phyloP scores from a whole-genome alignment of 2,113 vertebrate genomes.

The Mesembrinibis cayennensis region DNA sequence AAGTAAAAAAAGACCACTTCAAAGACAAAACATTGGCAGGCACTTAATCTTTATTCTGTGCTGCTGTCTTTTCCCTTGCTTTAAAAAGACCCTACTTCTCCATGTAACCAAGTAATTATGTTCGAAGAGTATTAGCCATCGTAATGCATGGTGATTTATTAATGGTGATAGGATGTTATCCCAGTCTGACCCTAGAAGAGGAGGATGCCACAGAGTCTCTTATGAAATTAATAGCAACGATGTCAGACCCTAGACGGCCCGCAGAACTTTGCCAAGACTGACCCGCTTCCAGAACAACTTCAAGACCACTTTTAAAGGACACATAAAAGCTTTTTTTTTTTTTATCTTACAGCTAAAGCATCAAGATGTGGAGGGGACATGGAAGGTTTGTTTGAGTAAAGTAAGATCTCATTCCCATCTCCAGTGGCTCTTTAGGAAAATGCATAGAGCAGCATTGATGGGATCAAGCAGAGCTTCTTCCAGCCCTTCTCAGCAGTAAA shows the following conservation, averaged over 20 bases:
- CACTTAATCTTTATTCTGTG: neutral
- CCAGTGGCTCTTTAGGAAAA: neutral
- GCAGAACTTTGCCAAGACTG: neutral
- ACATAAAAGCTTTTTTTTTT: neutral
- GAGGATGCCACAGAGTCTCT: neutral
- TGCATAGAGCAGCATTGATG: neutral
- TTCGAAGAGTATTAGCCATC: neutral
- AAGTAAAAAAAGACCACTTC: neutral
- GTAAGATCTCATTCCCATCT: neutral
- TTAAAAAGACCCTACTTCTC: neutral
- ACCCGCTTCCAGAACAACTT: neutral
- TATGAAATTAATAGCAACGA: neutral
- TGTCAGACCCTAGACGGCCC: neutral
- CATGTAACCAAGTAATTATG: neutral
- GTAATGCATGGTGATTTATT: neutral
- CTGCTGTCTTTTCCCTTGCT: neutral
- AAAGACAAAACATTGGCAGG: neutral
- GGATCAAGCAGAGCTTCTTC: neutral
- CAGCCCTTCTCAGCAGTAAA: neutral
- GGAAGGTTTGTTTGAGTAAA: neutral
- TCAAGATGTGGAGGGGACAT: rapidly evolving
- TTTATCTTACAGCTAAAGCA: neutral
- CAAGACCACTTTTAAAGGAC: neutral
- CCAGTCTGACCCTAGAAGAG: neutral
- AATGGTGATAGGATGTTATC: neutral